Percentiles rank a stretch among this genome's conserved stretches.
These are phyloP conservation scores for Drosophila peninsularis DNA, from an alignment of 2,888 invertebrate species.

Conservation along the genomic window DNA sequence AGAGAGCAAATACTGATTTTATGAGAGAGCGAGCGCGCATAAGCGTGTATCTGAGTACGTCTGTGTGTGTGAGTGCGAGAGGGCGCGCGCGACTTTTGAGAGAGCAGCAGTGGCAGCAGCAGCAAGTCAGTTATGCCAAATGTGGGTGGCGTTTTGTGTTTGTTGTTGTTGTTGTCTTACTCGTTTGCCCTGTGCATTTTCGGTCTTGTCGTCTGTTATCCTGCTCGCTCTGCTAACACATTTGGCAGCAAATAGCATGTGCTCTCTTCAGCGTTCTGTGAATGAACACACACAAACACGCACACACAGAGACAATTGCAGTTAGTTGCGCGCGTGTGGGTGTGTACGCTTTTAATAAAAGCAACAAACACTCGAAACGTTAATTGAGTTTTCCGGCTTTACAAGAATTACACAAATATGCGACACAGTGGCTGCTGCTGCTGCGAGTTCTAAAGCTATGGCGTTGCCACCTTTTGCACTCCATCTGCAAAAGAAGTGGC, in stretches of 20 bases:
- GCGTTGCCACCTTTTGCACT: constrained; percentile 43
- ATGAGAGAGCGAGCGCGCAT: constrained; percentile 14
- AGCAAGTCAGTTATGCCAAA: constrained; percentile 36
- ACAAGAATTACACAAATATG: constrained; percentile 58
- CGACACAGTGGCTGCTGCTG: constrained; percentile 23
- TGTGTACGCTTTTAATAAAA: constrained; percentile 62
- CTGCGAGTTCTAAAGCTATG: constrained; percentile 7
- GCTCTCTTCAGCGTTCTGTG: constrained; percentile 39
- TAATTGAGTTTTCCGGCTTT: constrained; percentile 77
- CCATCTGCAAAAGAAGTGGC: constrained; percentile 9
- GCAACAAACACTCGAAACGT: constrained; percentile 62
- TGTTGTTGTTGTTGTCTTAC: constrained; percentile 32
- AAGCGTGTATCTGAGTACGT: background rate
- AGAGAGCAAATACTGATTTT: constrained; percentile 41
- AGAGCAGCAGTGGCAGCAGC: constrained; percentile 19
- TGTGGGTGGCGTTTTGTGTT: constrained; percentile 65
- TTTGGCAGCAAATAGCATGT: constrained; percentile 13
- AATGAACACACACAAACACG: constrained; percentile 45
- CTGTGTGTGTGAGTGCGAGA: constrained; percentile 8
- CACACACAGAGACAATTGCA: constrained; percentile 30
- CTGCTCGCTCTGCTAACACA: constrained; percentile 34
- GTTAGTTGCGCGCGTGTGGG: constrained; percentile 38
- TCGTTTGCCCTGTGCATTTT: constrained; percentile 33
- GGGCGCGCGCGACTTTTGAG: constrained; percentile 8
- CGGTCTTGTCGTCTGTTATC: constrained; percentile 42